Evolutionary conservation across 2,888 invertebrate genomes (phyloP), one percentile per base, ranked within the genome.

Genomic region (Ennomos fuscantarius): DNA sequence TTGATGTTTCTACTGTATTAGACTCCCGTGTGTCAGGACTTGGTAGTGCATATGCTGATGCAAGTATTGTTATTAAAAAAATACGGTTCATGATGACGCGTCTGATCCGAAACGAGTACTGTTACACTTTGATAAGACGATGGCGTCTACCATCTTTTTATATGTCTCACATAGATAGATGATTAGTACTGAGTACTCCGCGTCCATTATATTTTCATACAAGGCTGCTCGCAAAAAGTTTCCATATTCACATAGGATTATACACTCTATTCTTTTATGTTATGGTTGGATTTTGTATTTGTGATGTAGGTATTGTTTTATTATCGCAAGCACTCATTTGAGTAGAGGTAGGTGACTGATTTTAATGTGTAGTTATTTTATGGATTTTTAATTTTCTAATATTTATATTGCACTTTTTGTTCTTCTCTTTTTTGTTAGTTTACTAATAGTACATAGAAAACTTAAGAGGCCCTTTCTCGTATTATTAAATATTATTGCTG

Each of bases 141-240:
- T 83, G 82, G 80, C 78, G 78, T 73, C 76, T 74, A 72, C 74
- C 83, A 74, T 77, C 89, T 90, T 91, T 57, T 82, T 91, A 91
- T 91, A 91, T 89, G 85, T 85, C 84, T 85, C 78, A 85, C 83
- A 82, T 84, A 83, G 83, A 81, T 76, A 76, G 80, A 82, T 83
- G 80, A 85, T 85, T 82, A 84, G 81, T 79, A 76, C 76, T 68
- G 72, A 78, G 82, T 79, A 79, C 78, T 79, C 78, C 77, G 78
- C 78, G 78, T 78, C 86, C 81, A 91, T 90, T 89, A 91, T 85
- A 82, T 90, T 91, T 91, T 92, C 89, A 90, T 91, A 91, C 84
- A 83, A 90, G 81, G 82, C 81, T 91, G 90, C 78, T 79, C 82
- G 83, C 87, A 84, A 86, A 86, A 86, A 86, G 84, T 66, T 40